These are phyloP conservation scores for Spea multiplicata DNA, from an alignment of 2,113 vertebrate genomes.

Conservation along the genomic window DNA sequence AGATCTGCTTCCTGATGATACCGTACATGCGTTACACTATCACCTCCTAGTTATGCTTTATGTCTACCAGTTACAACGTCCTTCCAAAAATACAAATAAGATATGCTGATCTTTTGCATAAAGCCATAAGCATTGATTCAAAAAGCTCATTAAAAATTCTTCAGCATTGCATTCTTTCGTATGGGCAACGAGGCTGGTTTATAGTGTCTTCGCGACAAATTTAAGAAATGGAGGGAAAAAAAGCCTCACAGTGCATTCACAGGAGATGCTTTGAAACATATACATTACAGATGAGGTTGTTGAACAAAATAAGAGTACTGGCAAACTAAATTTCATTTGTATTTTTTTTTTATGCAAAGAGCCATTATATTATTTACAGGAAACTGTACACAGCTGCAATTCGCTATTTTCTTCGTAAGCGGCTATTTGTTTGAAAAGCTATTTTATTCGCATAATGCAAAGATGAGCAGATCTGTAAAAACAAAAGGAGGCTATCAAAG, in stretches of 20 bases:
- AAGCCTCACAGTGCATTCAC: background rate
- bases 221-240: background rate
- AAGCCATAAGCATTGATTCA: background rate
- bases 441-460: conserved; percentile 17
- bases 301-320: conserved; percentile 14
- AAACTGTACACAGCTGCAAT: conserved; percentile 76
- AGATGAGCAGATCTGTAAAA: conserved; percentile 10
- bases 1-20: no score
- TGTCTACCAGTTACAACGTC: no score
- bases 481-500: conserved; percentile 13
- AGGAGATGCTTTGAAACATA: conserved; percentile 11
- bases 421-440: conserved; percentile 36
- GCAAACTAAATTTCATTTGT: conserved; percentile 60
- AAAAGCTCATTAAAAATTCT: background rate
- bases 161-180: background rate
- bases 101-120: background rate
- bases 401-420: conserved; percentile 31
- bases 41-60: no score
- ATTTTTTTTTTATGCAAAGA: conserved; percentile 86
- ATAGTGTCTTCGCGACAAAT: background rate
- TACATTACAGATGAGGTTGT: conserved; percentile 3
- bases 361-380: conserved; percentile 93
- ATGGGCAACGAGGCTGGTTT: background rate
- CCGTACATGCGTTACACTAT: no score
- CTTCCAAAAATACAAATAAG: background rate